Percentiles rank a stretch among this genome's conserved stretches.
phyloP scores from a whole-genome alignment of 1,140 invertebrate species.

The Eurosta solidaginis region DNA sequence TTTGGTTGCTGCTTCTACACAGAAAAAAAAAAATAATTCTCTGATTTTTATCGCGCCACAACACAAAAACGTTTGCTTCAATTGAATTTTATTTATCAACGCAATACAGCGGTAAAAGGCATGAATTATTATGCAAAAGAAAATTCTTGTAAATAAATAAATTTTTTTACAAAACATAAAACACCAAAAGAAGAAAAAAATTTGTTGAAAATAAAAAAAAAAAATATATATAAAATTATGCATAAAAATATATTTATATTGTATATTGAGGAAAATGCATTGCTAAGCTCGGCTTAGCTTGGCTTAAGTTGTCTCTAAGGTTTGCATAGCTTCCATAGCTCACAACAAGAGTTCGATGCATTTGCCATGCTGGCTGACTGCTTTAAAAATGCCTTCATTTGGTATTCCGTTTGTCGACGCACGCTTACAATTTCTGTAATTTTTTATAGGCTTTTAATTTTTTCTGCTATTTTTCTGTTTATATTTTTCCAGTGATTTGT shows the following conservation, averaged over 20 bases:
- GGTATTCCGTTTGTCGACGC: conserved; percentile 9
- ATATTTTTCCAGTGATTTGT: not conserved
- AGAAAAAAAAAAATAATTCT: not conserved
- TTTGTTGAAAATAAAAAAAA: not conserved
- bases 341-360: not conserved
- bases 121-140: conserved; percentile 7
- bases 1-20: not conserved
- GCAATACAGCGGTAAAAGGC: not conserved
- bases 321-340: not conserved
- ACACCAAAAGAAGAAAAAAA: not conserved
- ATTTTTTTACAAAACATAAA: not conserved
- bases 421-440: conserved; percentile 6
- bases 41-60: conserved; percentile 14
- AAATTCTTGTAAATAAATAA: conserved; percentile 11
- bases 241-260: not conserved
- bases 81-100: not conserved
- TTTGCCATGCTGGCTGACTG: not conserved
- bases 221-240: not conserved
- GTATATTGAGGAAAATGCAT: not conserved
- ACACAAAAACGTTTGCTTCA: conserved; percentile 20
- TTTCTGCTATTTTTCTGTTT: not conserved
- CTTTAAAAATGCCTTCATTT: conserved; percentile 26
- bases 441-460: conserved; percentile 25
- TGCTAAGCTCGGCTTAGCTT: not conserved
- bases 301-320: not conserved